Evolutionary conservation across 2,113 vertebrate species (phyloP), one percentile per base, ranked within the genome.

Genomic region (Dicerorhinus sumatrensis): DNA sequence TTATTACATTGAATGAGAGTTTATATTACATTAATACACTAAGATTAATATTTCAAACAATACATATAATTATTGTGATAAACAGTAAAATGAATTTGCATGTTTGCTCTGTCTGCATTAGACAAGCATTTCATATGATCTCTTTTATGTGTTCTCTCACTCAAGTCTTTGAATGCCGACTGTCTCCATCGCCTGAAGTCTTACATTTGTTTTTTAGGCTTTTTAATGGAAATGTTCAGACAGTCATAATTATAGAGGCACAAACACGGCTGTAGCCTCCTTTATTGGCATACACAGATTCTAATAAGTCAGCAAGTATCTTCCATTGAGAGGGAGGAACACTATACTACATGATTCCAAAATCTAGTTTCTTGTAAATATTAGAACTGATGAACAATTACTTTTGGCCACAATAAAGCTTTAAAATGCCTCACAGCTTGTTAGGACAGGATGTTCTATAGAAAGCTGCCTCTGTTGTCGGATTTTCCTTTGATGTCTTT

Each of bases 401-500:
- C 63, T 94, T 69, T 69, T 36, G 39, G 67, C 46, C 96, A 97
- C 85, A 95, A 25, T 82, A 96, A 94, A 91, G 96, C 88, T 86
- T 96, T 48, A 18, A 90, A 73, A n/a, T 76, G 67, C 83, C 84
- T 82, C 83, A 81, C 17, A 12, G n/a, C 76, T 92, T 91, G 80
- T 69, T 51, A 60, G 6, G 77, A 88, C 29, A 83, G 82, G 29
- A 11, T 48, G 79, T 82, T 96, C 79, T 84, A 7, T 48, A 21
- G 93, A 96, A 83, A 81, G 72, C 18, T 13, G 90, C 1, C 63
- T 91, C 82, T 91, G 0, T 39, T 92, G 42, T 96, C 56, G 36
- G 60, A 54, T 67, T 89, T 5, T 84, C 76, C 83, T 98, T 97
- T 96, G 29, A 77, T 96, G 84, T 95, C 95, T 62, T 33, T 93